Evolutionary conservation across 1,140 invertebrate species (phyloP).

Genomic region (Ceratosolen solmsi): DNA sequence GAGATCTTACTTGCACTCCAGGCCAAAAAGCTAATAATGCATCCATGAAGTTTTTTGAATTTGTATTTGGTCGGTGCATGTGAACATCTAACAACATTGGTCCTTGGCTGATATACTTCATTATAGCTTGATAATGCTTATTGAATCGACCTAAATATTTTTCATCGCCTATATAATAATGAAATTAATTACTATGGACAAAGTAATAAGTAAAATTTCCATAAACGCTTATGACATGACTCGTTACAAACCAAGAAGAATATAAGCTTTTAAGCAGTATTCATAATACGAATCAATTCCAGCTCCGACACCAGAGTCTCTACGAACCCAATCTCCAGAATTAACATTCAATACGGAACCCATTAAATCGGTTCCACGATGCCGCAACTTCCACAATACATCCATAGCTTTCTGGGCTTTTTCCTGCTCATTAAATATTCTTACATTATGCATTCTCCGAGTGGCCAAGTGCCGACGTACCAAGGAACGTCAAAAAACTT

Average conservation of each 20-base stretch:
- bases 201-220: not conserved
- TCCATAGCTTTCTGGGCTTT: slow-evolving; percentile 98
- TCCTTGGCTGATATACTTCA: slow-evolving; percentile 97
- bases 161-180: slow-evolving; percentile 80
- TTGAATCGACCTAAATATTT: slow-evolving; percentile 95
- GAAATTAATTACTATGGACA: slow-evolving; percentile 8
- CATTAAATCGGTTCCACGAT: slow-evolving; percentile 93
- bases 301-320: slow-evolving; percentile 98
- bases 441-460: too few relatives aligned
- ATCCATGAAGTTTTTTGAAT: slow-evolving; percentile 98
- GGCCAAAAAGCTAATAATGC: slow-evolving; percentile 98
- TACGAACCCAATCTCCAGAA: slow-evolving; percentile 95
- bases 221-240: too few relatives aligned
- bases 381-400: slow-evolving; percentile 94
- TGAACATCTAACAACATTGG: slow-evolving; percentile 98
- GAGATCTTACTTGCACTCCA: slow-evolving; percentile 88
- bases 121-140: slow-evolving; percentile 97
- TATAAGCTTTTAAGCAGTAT: slow-evolving; percentile 96
- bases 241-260: slow-evolving; percentile 77
- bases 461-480: too few relatives aligned
- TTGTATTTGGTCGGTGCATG: slow-evolving; percentile 97
- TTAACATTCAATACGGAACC: slow-evolving; percentile 97
- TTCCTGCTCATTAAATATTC: slow-evolving; percentile 73
- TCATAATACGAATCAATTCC: slow-evolving; percentile 99
- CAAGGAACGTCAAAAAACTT: not conserved